Base-by-base conservation (phyloP, 1,140 invertebrate species). In the Eupeodes corollae region DNA sequence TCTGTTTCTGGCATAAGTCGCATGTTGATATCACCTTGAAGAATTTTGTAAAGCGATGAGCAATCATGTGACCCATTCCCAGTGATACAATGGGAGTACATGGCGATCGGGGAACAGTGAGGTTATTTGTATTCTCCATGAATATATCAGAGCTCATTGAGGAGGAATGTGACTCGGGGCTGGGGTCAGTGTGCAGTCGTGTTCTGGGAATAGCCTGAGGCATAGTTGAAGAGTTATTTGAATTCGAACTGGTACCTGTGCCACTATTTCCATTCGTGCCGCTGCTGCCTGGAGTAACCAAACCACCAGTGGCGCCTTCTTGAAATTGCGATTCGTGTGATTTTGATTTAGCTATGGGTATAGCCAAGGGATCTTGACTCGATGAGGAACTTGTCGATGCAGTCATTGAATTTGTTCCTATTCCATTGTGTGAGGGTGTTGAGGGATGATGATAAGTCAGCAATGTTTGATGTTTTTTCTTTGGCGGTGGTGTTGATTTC, bases 1-100 rank as follows among this genome's bases (percentile, higher is more conserved):
- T 91, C 68, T 88, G 88, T 64, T 91, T 91, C 50, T 86, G 82
- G 70, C 92, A 97, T 58, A 84, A 83, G 68, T 91, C 86, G 73
- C 92, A 97, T 1, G 83, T 88, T 39, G 86, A 82, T 63, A 90
- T 82, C 71, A 94, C 82, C 65, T 91, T 91, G 68, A 92, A 83
- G 3, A 79, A 84, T 75, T 87, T 89, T 33, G 79, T 83, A 68
- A 94, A 94, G 50, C 90, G 82, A 77, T 97, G 92, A 51, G 83
- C 80, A 53, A 95, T 95, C 55, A 84, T 81, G 71, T 96, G 91
- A 49, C 82, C 83, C 89, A 95, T 94, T 45, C 79, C 79, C 40
- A 81, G 73, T 26, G 73, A 75, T 46, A 79, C 76, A 53, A 79
- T 76, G 12, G 82, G 82, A 38, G 86, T 83, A 61, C 85, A 73